Evolutionary conservation across 2,113 vertebrate genomes (phyloP), one percentile per base, ranked within the genome.

Genomic region (Heterotis niloticus): DNA sequence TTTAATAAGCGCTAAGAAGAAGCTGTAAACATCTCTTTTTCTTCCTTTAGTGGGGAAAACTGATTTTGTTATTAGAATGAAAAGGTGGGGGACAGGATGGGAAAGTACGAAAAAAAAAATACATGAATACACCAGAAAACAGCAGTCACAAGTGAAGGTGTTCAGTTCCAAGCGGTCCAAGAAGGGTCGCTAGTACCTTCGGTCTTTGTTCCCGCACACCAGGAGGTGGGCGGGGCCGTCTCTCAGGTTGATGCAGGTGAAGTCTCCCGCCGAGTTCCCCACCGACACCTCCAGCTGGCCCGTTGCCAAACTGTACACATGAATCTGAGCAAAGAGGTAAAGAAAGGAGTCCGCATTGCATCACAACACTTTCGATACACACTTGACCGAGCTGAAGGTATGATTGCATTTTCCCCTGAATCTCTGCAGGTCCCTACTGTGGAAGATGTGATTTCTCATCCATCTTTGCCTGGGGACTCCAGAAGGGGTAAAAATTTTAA

Each of bases 141-240:
- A 11, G 24, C 13, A 28, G 18, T 44, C 7, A 7, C 7, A 7
- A 7, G 34, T 44, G 7, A 44, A 44, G 34, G 34, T 44, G 34
- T 7, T 44, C 34, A 44, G 34, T 44, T 44, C 34, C 2, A 44
- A 7, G 34, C 34, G 7, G 34, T 4, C 7, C 34, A 7, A 10
- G 75, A 11, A n/a, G n/a, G 57, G 13, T 26, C 7, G 0, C 56
- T 72, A 88, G 0, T 90, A 98, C 98, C 95, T 94, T 82, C 96
- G 90, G 92, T 98, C 96, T 87, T 93, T 96, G 91, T 97, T 99
- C 82, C 98, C 97, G 0, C 95, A 94, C 79, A 94, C 94, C 85
- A 98, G 88, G 87, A 98, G 92, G 88, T 93, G 88, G 60, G 95
- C 91, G 29, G 94, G 92, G 28, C 90, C 88, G 88, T 93, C 90